phyloP scores from a whole-genome alignment of 1,140 invertebrate species.

The Habropoda laboriosa region DNA sequence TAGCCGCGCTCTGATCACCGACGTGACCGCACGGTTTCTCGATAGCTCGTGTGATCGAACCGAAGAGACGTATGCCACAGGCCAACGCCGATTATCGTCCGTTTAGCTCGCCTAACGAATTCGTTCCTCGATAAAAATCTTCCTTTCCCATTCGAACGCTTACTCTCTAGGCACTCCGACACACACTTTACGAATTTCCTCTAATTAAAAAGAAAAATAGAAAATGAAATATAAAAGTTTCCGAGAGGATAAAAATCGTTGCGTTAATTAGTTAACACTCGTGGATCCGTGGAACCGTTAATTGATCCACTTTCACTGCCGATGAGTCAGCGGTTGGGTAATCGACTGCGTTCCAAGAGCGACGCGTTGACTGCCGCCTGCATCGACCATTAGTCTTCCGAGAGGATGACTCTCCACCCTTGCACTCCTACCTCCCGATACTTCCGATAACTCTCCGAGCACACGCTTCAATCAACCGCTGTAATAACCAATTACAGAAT shows the following conservation, averaged over 20 bases:
- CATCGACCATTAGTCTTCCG: slow-evolving; percentile 2
- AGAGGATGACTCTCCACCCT: background rate
- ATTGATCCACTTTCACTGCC: background rate
- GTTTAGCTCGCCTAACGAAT: slow-evolving; percentile 6
- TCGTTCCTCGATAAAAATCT: background rate
- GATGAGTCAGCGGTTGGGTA: slow-evolving; percentile 19
- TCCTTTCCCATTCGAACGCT: background rate
- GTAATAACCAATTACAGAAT: too few relatives aligned
- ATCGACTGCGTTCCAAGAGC: background rate
- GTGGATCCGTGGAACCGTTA: background rate
- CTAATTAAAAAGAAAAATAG: too few relatives aligned
- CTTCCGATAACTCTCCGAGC: slow-evolving; percentile 8
- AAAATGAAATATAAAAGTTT: too few relatives aligned
- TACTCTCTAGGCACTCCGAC: too few relatives aligned
- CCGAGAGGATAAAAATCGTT: too few relatives aligned
- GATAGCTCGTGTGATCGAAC: background rate
- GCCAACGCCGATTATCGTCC: background rate
- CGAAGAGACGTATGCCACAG: background rate
- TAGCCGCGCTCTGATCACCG: background rate
- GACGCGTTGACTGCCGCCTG: background rate
- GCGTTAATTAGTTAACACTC: background rate
- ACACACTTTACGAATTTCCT: too few relatives aligned
- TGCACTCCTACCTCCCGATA: background rate
- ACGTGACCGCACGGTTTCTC: slow-evolving; percentile 21
- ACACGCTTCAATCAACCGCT: background rate